Evolutionary conservation across 2,888 invertebrate genomes (phyloP).

Genomic region (Apodemia zela): DNA sequence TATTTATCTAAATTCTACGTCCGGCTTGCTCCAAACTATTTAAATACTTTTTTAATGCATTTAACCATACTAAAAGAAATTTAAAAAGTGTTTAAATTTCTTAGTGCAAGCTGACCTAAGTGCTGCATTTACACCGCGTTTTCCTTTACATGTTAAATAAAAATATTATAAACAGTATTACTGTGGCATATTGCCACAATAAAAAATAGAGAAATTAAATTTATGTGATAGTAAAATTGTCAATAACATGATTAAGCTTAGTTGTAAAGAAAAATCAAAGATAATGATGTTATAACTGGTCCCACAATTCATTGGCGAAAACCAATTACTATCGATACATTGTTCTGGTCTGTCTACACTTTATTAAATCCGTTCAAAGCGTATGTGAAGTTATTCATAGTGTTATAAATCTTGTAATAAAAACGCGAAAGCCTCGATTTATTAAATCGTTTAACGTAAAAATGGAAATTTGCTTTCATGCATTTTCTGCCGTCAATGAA

Average conservation of each 20-base stretch:
- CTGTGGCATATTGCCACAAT: too few relatives aligned
- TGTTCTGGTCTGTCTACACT: constrained; percentile 44
- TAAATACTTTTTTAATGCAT: too few relatives aligned
- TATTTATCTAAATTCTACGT: too few relatives aligned
- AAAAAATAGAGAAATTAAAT: too few relatives aligned
- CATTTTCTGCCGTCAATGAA: constrained; percentile 3
- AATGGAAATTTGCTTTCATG: constrained; percentile 32
- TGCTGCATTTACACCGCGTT: too few relatives aligned
- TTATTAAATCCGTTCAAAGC: constrained; percentile 52
- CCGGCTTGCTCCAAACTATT: too few relatives aligned
- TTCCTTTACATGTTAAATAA: too few relatives aligned
- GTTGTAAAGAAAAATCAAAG: constrained; percentile 16
- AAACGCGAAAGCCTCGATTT: constrained; percentile 45
- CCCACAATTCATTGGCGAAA: constrained; percentile 35
- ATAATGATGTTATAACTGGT: constrained; percentile 30
- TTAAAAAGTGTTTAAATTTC: too few relatives aligned
- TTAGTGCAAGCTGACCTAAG: too few relatives aligned
- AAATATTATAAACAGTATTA: too few relatives aligned
- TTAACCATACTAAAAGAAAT: too few relatives aligned
- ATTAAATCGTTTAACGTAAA: constrained; percentile 55
- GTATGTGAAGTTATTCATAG: constrained; percentile 44
- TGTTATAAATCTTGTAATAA: constrained; percentile 58
- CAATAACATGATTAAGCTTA: background rate
- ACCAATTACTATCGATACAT: constrained; percentile 39
- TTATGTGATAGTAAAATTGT: too few relatives aligned